Evolutionary conservation across 1,140 invertebrate genomes (phyloP), one percentile per base, ranked within the genome.

Genomic region (Cydia strobilella): DNA sequence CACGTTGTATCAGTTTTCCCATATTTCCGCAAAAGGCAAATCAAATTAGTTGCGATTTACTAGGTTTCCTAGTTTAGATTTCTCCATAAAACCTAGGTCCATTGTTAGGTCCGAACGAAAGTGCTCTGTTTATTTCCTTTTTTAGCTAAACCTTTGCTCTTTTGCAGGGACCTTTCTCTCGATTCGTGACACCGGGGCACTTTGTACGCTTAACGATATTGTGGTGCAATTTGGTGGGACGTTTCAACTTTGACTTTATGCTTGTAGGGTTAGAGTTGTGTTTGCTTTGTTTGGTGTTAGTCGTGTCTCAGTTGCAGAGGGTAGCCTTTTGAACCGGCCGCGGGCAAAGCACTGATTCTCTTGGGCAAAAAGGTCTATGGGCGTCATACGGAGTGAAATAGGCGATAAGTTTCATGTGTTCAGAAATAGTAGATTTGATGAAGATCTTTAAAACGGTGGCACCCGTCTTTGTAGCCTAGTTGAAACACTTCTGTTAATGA

Each of bases 251-350:
- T 51, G 48, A n/a, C n/a, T 51, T 51, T 51, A 51, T 18, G 4
- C 48, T 18, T 51, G 48, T 51, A 18, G 48, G 48, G 48, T 18
- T 51, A 51, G 15, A 23, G 20, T 23, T 59, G 54, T 23, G 18
- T 20, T 59, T 59, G 20, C 54, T 20, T 59, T 59, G 54, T 59
- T 23, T 59, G 54, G 18, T 59, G 18, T 23, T 59, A 23, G 54
- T 59, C 54, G 54, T 59, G 54, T 59, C 18, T 20, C 10, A 10
- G 54, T 59, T 59, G 54, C 54, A 23, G 54, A 59, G 54, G 18
- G 54, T 59, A 59, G 54, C 54, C 54, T 23, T 59, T 59, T 59
- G 54, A 59, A 59, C 54, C 54, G 54, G 54, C 54, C 54, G 54
- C 54, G 54, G 54, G 54, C 54, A 7, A 18, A 48, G 20, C 54